phyloP scores from a whole-genome alignment of 2,113 vertebrate genomes.

The Eretmochelys imbricata region DNA sequence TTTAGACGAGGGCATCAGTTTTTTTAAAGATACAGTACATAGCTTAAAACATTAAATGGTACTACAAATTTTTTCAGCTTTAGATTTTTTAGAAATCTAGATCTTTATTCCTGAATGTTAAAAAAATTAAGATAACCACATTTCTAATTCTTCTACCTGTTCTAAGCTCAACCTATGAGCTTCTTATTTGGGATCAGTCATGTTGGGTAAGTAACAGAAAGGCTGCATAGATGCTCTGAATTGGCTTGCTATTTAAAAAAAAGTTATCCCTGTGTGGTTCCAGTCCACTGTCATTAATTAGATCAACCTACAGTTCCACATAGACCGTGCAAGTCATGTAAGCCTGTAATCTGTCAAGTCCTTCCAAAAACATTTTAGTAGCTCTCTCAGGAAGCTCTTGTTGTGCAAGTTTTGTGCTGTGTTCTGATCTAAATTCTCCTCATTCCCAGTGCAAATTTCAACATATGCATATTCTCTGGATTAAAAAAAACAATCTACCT shows the following conservation, averaged over 20 bases:
- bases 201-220: neutral
- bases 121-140: neutral
- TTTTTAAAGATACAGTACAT: neutral
- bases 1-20: neutral
- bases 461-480: neutral
- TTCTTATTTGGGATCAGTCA: neutral
- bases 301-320: neutral
- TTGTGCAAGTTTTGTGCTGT: neutral
- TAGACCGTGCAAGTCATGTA: no score
- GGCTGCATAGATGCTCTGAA: neutral
- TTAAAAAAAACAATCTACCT: neutral
- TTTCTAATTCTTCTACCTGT: neutral
- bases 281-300: neutral
- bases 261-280: neutral
- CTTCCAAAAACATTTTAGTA: neutral
- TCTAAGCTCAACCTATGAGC: neutral
- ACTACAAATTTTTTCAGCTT: neutral
- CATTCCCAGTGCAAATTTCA: neutral
- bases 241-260: neutral
- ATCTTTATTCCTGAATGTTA: neutral
- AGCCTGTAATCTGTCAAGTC: neutral
- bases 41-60: neutral
- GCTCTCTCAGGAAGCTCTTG: neutral
- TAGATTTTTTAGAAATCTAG: neutral
- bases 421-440: neutral